A percentile compares a stretch with the other conserved stretches of the same genome.
These are phyloP conservation scores for Rhogogaster chlorosoma DNA, from an alignment of 2,888 invertebrate genomes.

Conservation along the genomic window DNA sequence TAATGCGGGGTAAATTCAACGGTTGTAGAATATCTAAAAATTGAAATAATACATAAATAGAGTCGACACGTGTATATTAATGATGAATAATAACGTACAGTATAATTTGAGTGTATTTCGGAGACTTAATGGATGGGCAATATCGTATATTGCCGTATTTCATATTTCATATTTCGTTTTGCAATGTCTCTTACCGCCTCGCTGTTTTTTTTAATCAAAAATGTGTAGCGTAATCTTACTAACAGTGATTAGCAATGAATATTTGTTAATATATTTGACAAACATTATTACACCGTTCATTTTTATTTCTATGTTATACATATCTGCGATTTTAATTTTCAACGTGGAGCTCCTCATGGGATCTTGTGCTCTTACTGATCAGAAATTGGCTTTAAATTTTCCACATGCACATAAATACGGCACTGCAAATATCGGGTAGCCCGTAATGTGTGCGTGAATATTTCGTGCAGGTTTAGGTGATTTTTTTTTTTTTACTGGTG, in stretches of 20 bases:
- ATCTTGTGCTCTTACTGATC: not conserved
- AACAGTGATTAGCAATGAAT: not conserved
- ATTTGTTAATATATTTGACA: not conserved
- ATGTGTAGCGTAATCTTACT: not conserved
- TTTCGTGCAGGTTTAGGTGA: too few relatives aligned
- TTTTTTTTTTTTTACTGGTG: not conserved
- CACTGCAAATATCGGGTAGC: not conserved
- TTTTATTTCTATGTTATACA: not conserved
- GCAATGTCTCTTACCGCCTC: not conserved
- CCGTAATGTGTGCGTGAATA: not conserved
- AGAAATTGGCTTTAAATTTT: not conserved
- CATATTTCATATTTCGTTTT: not conserved
- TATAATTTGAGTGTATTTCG: not conserved
- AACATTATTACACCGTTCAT: not conserved
- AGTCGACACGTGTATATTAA: slow-evolving; percentile 4
- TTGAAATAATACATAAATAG: not conserved
- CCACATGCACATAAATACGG: not conserved
- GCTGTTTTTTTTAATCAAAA: not conserved
- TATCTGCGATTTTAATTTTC: not conserved
- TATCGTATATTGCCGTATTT: not conserved
- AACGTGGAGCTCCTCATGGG: not conserved
- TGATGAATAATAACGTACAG: not conserved
- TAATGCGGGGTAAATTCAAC: not conserved
- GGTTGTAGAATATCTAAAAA: not conserved
- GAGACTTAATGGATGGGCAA: not conserved